These are phyloP conservation scores for Toxotes chatareus DNA, from an alignment of 2,113 vertebrate species.

Conservation along the genomic window DNA sequence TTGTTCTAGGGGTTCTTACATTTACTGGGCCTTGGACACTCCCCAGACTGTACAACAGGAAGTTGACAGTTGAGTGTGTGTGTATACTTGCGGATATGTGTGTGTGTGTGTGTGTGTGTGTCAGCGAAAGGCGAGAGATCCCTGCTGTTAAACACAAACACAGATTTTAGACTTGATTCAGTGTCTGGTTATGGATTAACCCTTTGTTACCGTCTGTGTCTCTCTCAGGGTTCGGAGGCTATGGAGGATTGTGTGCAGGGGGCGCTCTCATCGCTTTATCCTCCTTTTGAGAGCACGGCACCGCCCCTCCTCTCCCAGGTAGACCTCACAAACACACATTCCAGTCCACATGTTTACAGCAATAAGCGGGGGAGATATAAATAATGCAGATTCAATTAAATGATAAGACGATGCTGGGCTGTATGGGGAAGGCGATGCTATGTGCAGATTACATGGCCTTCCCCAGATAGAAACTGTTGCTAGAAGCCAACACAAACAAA, in stretches of 20 bases:
- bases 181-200: conserved; percentile 60
- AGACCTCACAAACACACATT: neutral
- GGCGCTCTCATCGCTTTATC: conserved; percentile 91
- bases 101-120: conserved; percentile 35
- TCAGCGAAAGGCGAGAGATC: conserved; percentile 60
- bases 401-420: conserved; percentile 16
- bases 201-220: conserved; percentile 29
- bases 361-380: conserved; percentile 3
- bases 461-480: conserved; percentile 34
- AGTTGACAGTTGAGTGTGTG: conserved; percentile 61
- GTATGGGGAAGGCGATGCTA: neutral
- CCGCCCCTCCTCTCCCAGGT: conserved; percentile 92
- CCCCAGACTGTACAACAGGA: conserved; percentile 79
- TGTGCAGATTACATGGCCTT: conserved; percentile 12
- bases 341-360: neutral
- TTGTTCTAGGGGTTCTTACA: conserved; percentile 51
- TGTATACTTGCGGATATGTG: conserved; percentile 30
- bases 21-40: conserved; percentile 64
- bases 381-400: conserved; percentile 46
- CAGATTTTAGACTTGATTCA: conserved; percentile 56
- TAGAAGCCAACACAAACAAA: conserved; percentile 48
- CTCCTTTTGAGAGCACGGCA: conserved; percentile 93
- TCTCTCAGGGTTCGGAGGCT: conserved; percentile 89
- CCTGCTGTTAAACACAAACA: conserved; percentile 64
- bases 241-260: conserved; percentile 96